Percentiles rank a stretch among this genome's conserved stretches.
These are phyloP conservation scores for Campylomormyrus numenius DNA, from an alignment of 2,113 vertebrate species.

Conservation along the genomic window DNA sequence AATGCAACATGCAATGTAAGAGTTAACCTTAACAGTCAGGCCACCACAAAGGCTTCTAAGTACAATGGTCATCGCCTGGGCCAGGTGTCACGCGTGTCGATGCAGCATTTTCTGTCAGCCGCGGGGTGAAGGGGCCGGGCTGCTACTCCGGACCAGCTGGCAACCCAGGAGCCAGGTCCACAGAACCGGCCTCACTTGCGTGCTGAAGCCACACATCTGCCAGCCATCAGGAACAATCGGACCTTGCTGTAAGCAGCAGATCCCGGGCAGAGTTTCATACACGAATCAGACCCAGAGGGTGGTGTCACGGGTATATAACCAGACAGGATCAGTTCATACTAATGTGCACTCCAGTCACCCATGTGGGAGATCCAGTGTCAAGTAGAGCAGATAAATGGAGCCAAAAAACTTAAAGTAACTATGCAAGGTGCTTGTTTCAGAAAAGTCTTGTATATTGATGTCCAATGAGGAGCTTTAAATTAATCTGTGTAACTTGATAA, in stretches of 20 bases:
- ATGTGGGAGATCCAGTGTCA: not conserved
- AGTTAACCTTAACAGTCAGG: not conserved
- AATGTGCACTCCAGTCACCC: not conserved
- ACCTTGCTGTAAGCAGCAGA: not conserved
- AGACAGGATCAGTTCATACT: not conserved
- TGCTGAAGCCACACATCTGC: not conserved
- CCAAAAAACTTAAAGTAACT: not conserved
- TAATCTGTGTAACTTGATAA: not conserved
- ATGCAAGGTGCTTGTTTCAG: not conserved
- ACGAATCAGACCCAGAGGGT: not conserved
- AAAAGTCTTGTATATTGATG: not conserved
- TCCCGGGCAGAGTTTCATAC: not conserved
- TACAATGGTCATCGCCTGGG: not conserved
- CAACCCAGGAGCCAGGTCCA: not conserved
- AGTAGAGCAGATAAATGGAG: not conserved
- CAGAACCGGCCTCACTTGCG: not conserved
- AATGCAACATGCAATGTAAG: not conserved
- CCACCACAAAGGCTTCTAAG: not conserved
- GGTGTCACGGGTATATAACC: not conserved
- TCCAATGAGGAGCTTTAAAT: not conserved
- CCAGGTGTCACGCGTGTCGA: not conserved
- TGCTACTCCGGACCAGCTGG: not conserved
- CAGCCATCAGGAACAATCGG: not conserved
- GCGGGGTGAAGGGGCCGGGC: not conserved
- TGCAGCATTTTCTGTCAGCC: not conserved